These are phyloP conservation scores for Pelagia noctiluca DNA, from an alignment of 30 jellyfish, hydroid and myxozoan genomes.

Conservation along the genomic window DNA sequence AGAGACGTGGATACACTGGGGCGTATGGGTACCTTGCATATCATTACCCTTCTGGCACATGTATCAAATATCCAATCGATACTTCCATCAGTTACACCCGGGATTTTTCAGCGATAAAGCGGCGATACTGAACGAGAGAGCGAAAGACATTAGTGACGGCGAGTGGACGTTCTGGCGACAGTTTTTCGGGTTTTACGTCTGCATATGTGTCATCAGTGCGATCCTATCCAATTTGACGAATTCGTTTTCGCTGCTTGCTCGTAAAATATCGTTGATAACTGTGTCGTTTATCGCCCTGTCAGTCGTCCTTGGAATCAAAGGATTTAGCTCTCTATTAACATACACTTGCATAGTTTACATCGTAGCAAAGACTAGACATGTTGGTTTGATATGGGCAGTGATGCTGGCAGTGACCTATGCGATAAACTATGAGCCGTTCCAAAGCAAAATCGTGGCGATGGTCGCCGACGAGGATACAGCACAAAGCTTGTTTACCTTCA, in stretches of 20 bases:
- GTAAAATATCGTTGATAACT: constrained; percentile 60
- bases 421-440: constrained; percentile 60
- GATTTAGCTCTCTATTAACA: constrained; percentile 28
- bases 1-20: constrained; percentile 68
- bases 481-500: constrained; percentile 43
- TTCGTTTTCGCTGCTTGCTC: constrained; percentile 42
- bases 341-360: constrained; percentile 47
- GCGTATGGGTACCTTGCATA: constrained; percentile 59
- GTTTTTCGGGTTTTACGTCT: constrained; percentile 42
- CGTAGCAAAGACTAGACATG: constrained; percentile 29
- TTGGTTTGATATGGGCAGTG: constrained; percentile 18
- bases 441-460: constrained; percentile 33
- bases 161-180: constrained; percentile 85
- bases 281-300: constrained; percentile 64
- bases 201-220: constrained; percentile 49
- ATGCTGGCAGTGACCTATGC: constrained; percentile 60
- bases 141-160: constrained; percentile 63
- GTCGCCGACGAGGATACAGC: constrained; percentile 51
- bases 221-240: constrained; percentile 27
- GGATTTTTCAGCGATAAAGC: constrained; percentile 59
- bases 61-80: constrained; percentile 53
- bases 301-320: constrained; percentile 32
- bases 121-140: constrained; percentile 53
- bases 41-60: constrained; percentile 67
- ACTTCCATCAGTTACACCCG: constrained; percentile 47